Conservation (phyloP, 2,888 invertebrate genomes). For the Macrophya annulata region DNA sequence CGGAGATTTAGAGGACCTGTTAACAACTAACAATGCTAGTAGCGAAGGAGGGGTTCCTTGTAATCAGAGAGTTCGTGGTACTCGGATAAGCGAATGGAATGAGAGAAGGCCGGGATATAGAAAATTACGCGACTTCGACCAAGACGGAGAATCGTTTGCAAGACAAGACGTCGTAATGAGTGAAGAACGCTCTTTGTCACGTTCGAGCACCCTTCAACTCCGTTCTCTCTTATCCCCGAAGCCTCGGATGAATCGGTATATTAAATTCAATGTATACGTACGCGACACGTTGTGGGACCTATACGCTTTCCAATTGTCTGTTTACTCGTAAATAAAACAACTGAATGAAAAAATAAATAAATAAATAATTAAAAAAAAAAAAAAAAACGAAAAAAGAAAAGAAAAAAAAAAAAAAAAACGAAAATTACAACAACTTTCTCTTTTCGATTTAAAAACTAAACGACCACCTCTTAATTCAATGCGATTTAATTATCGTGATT, state of each 20-base stretch:
- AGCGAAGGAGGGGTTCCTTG: constrained; percentile 63
- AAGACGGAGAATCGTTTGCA: constrained; percentile 68
- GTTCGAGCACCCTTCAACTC: constrained; percentile 63
- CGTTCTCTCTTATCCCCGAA: background rate
- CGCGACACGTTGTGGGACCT: constrained; percentile 22
- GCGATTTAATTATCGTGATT: background rate
- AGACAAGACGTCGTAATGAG: constrained; percentile 75
- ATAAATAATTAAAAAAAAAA: too few species aligned
- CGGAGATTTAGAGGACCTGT: constrained; percentile 57
- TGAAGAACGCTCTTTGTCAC: constrained; percentile 74
- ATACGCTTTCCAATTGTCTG: constrained; percentile 9
- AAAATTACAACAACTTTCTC: background rate
- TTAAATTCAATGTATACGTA: constrained; percentile 2
- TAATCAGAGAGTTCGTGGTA: constrained; percentile 62
- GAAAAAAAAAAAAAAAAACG: background rate
- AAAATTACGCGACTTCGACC: constrained; percentile 53
- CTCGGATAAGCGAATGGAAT: background rate
- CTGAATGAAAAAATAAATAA: background rate
- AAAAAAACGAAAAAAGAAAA: background rate
- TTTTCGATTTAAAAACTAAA: background rate
- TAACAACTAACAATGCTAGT: constrained; percentile 71
- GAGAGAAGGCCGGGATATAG: constrained; percentile 12
- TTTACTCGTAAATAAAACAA: background rate
- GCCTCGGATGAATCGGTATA: constrained; percentile 29
- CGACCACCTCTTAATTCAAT: background rate